Base-by-base conservation (phyloP, 2,113 vertebrate species). In the Apteryx owenii region DNA sequence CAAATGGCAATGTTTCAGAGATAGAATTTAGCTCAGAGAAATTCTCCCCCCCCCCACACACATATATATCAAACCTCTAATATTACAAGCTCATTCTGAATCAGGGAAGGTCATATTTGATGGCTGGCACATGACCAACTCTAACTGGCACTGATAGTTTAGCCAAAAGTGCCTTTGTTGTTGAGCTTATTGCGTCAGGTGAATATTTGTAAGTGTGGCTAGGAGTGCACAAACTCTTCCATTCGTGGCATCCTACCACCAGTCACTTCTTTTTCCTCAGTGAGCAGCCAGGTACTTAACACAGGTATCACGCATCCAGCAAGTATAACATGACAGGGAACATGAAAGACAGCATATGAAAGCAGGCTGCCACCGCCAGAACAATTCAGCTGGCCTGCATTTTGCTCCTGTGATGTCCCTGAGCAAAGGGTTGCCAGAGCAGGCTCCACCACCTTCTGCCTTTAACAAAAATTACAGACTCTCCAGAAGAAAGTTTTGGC, bases 321-420 rank as follows among this genome's bases (percentile, higher is more conserved):
- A 29, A 29, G 10, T 8, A 12, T 22, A 38, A 19, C 4, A 0
- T 2, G 14, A 4, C 38, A 9, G 1, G 18, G 26, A 50, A 53
- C 13, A 13, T 3, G 5, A n/a, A 20, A 21, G 53, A 20, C 14
- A 23, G 36, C 69, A 25, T 36, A 12, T 5, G 4, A 7, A 18
- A 69, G 22, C 0, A 6, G n/a, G 18, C 23, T 21, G 81, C 42
- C 29, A 4, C 21, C 3, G 9, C 31, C 0, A 0, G 26, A 16
- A 31, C 4, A 0, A 9, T 1, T 14, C 21, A 10, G 20, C 16
- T 3, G 8, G 42, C 42, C 81, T 9, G 69, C 21, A 4, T 20
- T 10, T 11, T 9, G 19, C 3, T 19, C 18, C 22, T 4, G 4
- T 3, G n/a, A 66, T 6, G 10, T 9, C 25, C 29, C 26, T 8